Evolutionary conservation across 2,113 vertebrate genomes (phyloP).

Genomic region (Pelecanus crispus): DNA sequence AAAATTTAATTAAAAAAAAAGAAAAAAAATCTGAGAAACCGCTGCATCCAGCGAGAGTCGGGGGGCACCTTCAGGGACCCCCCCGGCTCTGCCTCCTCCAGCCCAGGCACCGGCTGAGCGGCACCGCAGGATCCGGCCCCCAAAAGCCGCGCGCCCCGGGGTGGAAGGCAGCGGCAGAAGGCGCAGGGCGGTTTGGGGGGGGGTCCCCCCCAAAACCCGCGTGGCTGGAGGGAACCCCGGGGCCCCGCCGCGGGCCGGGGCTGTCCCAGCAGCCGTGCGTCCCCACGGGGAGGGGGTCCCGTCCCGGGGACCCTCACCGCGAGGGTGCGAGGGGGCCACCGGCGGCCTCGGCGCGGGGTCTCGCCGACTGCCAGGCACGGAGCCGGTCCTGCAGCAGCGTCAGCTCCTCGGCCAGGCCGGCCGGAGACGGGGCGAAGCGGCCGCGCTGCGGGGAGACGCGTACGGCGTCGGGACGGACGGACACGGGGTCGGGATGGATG

Average conservation of each 20-base stretch:
- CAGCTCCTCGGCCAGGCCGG: slow-evolving; percentile 63
- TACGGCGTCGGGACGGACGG: background rate
- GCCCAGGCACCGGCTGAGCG: background rate
- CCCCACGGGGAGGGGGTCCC: background rate
- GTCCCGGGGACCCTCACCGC: fast-evolving
- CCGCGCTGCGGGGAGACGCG: background rate
- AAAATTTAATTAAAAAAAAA: background rate
- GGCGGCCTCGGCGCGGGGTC: background rate
- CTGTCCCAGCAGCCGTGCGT: background rate
- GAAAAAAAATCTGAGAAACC: background rate
- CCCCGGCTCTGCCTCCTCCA: background rate
- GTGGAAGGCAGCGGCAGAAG: background rate
- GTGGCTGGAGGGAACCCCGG: too few species aligned
- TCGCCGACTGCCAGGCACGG: background rate
- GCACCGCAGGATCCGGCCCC: background rate
- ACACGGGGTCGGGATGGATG: background rate
- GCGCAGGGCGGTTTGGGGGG: too few species aligned
- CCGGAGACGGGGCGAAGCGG: slow-evolving; percentile 19
- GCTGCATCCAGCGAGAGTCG: fast-evolving
- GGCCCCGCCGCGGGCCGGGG: too few species aligned
- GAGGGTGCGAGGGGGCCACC: background rate
- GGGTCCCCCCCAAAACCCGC: background rate
- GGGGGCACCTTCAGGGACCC: background rate
- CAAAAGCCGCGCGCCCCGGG: background rate
- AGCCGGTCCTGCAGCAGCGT: slow-evolving; percentile 64